phyloP scores from a whole-genome alignment of 2,888 invertebrate species.

The Tineola bisselliella region DNA sequence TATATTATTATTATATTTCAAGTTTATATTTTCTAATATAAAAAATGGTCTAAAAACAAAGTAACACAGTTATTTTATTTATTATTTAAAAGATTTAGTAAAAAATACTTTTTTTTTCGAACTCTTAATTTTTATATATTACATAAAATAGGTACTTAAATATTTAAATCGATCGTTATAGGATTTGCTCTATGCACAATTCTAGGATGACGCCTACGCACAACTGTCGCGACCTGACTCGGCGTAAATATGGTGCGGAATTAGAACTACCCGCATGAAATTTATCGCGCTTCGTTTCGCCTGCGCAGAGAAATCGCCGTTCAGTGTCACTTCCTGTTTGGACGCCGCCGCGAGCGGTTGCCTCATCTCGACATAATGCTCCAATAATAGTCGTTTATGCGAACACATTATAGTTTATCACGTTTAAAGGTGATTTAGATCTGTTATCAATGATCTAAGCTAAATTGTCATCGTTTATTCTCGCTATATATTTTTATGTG shows the following conservation, averaged over 20 bases:
- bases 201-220: constrained; percentile 31
- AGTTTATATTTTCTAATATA: too few relatives aligned
- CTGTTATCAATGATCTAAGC: not conserved
- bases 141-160: too few relatives aligned
- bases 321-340: constrained; percentile 47
- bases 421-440: not conserved
- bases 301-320: constrained; percentile 18
- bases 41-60: too few relatives aligned
- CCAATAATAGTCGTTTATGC: constrained; percentile 46
- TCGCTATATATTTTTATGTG: not conserved
- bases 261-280: constrained; percentile 57
- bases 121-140: too few relatives aligned
- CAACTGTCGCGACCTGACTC: constrained; percentile 27
- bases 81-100: too few relatives aligned
- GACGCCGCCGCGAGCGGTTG: constrained; percentile 34
- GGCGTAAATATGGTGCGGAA: constrained; percentile 56
- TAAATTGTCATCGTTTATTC: not conserved
- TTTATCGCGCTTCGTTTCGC: constrained; percentile 33
- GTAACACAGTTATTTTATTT: too few relatives aligned
- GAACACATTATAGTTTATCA: constrained; percentile 17
- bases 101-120: too few relatives aligned
- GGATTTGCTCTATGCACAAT: constrained; percentile 32
- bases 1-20: too few relatives aligned
- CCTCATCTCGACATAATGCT: constrained; percentile 24
- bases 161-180: too few relatives aligned